Percentiles rank a stretch among this genome's conserved stretches.
phyloP scores from a whole-genome alignment of 2,797 vertebrate genomes.

The Hippoglossus hippoglossus region DNA sequence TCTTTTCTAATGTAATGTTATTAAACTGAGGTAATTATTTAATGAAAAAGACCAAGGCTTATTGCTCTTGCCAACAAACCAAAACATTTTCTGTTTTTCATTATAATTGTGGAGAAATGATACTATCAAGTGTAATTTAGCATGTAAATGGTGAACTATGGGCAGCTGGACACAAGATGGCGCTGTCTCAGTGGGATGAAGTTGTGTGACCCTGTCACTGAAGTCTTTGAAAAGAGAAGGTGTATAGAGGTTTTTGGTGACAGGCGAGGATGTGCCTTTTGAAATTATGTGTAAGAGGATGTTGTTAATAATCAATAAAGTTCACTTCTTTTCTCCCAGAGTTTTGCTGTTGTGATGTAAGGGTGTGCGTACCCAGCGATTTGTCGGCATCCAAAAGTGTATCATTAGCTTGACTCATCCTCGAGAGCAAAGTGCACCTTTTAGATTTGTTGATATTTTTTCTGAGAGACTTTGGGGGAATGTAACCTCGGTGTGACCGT shows the following conservation, averaged over 20 bases:
- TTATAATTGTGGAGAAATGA: background rate
- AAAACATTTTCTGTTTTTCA: constrained; percentile 16
- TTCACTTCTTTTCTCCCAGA: too few relatives aligned
- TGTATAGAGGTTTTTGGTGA: background rate
- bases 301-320: background rate
- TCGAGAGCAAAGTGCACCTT: background rate
- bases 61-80: constrained; percentile 41
- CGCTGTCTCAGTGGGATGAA: constrained; percentile 51
- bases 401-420: background rate
- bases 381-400: background rate
- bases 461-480: background rate
- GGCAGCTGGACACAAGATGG: constrained; percentile 64
- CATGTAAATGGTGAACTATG: background rate
- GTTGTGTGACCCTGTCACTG: background rate
- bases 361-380: background rate
- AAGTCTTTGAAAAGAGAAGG: background rate
- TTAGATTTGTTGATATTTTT: constrained; percentile 8
- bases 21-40: constrained; percentile 26
- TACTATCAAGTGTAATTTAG: background rate
- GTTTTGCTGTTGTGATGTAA: background rate
- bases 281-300: background rate
- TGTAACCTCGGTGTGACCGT: constrained; percentile 9
- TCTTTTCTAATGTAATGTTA: constrained; percentile 11
- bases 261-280: constrained; percentile 16
- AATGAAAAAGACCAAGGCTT: constrained; percentile 10